Evolutionary conservation across 2,888 invertebrate genomes (phyloP).

Genomic region (Corythucha ciliata): DNA sequence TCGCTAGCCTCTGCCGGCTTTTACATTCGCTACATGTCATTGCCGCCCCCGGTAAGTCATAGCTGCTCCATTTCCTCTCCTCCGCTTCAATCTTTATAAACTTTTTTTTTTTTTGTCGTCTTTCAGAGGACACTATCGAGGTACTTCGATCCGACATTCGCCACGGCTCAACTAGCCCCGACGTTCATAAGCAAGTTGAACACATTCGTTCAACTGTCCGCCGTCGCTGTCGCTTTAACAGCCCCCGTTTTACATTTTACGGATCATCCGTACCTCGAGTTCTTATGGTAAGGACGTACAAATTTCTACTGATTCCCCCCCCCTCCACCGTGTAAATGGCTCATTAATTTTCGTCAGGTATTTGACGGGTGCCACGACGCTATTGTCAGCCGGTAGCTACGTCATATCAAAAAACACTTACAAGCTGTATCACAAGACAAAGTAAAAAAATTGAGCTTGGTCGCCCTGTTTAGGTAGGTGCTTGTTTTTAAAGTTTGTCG

Average conservation of each 20-base stretch:
- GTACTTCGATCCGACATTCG: conserved; percentile 86
- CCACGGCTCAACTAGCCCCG: conserved; percentile 86
- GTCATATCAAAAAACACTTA: conserved; percentile 10
- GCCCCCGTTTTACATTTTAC: conserved; percentile 84
- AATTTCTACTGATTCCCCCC: too few relatives aligned
- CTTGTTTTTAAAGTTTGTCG: too few relatives aligned
- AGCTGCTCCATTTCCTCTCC: too few relatives aligned
- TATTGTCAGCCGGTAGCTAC: conserved; percentile 10
- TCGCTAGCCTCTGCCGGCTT: conserved; percentile 74
- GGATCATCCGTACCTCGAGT: conserved; percentile 67
- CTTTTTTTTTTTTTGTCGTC: conserved; percentile 21
- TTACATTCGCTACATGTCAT: conserved; percentile 79
- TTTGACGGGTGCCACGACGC: conserved; percentile 10
- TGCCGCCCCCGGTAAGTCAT: conserved; percentile 82
- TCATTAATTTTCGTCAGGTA: conserved; percentile 2
- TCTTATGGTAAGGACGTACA: conserved; percentile 63
- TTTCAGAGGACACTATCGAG: conserved; percentile 72
- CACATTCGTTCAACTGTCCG: conserved; percentile 75
- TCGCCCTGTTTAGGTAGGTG: too few relatives aligned
- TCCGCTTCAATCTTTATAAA: background rate
- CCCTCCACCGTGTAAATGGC: too few relatives aligned
- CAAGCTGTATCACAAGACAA: conserved; percentile 8
- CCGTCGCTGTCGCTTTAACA: conserved; percentile 79
- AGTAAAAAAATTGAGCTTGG: background rate
- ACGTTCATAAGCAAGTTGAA: conserved; percentile 92